Percentiles rank a stretch among this genome's conserved stretches.
Evolutionary conservation across 2,888 invertebrate genomes (phyloP).

Genomic region (Hydrotaea cyrtoneurina): DNA sequence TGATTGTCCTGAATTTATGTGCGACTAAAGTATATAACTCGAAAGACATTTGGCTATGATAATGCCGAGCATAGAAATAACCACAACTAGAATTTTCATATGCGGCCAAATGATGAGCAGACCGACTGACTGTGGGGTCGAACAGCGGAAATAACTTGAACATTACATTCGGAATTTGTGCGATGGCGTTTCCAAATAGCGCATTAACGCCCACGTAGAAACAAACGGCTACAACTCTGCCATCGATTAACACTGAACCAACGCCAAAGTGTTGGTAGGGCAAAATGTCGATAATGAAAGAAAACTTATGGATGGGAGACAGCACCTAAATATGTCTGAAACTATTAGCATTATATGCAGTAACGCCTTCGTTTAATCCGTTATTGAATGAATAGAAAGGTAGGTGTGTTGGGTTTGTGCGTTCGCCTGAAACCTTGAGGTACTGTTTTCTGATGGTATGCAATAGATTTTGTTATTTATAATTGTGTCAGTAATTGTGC

Average conservation of each 20-base stretch:
- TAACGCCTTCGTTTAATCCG: background rate
- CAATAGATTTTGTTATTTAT: too few relatives aligned
- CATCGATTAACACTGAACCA: background rate
- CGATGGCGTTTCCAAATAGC: background rate
- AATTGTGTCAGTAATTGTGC: too few relatives aligned
- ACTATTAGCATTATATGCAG: slow-evolving; percentile 2
- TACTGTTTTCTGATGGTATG: too few relatives aligned
- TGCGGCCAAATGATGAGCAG: background rate
- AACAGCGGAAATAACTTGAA: slow-evolving; percentile 32
- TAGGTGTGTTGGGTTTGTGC: background rate
- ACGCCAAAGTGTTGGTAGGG: background rate
- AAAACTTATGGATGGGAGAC: too few relatives aligned
- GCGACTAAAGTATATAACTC: background rate
- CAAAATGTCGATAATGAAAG: too few relatives aligned
- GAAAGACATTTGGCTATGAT: slow-evolving; percentile 24
- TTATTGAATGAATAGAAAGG: background rate
- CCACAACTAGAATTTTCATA: slow-evolving; percentile 1
- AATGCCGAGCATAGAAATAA: slow-evolving; percentile 14
- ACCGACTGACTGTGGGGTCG: background rate
- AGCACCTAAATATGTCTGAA: background rate
- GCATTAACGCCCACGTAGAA: slow-evolving; percentile 1
- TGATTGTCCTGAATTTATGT: too few relatives aligned
- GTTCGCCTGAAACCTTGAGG: background rate
- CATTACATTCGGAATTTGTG: slow-evolving; percentile 29
- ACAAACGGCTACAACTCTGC: background rate